Conservation (phyloP, 2,888 invertebrate genomes). For the Cheilosia impressa region DNA sequence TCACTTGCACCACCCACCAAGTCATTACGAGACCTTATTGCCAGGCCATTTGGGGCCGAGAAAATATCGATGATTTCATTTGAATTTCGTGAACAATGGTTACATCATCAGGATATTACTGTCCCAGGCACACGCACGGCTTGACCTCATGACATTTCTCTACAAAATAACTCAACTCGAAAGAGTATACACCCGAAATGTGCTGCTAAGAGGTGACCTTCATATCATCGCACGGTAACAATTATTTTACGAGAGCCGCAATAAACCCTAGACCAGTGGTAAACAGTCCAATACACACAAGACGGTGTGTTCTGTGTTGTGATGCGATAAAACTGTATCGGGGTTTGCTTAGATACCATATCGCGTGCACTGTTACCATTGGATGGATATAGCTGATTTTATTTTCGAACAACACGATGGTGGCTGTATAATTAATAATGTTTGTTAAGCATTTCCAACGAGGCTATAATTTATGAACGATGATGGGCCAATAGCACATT, state of each 20-base stretch:
- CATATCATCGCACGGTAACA: not conserved
- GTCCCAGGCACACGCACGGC: conserved; percentile 23
- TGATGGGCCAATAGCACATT: not conserved
- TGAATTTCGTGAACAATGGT: conserved; percentile 10
- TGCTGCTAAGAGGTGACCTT: not conserved
- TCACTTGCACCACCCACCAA: conserved; percentile 2
- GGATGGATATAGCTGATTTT: not conserved
- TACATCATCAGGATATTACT: conserved; percentile 42
- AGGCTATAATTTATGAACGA: conserved; percentile 1
- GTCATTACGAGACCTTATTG: conserved; percentile 4
- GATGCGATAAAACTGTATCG: too few species aligned
- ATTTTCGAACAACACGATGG: conserved; percentile 2
- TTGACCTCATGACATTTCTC: conserved; percentile 26
- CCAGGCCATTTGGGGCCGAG: not conserved
- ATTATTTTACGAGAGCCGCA: not conserved
- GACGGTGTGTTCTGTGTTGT: too few species aligned
- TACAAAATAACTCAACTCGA: not conserved
- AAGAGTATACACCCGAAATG: not conserved
- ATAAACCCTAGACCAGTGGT: not conserved
- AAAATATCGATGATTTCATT: conserved; percentile 45
- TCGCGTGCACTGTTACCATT: too few species aligned
- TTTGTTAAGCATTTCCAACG: conserved; percentile 8
- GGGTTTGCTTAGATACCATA: too few species aligned
- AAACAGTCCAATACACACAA: not conserved
- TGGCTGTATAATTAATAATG: not conserved